phyloP scores from a whole-genome alignment of 2,113 vertebrate species.

The Macaca mulatta region DNA sequence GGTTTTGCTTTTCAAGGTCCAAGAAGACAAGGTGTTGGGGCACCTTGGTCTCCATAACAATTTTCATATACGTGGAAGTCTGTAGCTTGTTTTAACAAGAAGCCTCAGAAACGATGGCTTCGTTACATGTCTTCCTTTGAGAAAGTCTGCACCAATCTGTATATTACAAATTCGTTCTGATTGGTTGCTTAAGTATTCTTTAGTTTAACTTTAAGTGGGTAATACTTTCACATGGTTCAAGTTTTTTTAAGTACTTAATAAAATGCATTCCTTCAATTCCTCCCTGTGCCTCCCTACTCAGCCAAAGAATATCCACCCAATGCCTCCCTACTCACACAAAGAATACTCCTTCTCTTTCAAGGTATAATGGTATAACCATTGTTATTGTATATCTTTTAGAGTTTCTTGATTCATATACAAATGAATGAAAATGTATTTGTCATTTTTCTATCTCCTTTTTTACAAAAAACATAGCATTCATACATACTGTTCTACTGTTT shows the following conservation, averaged over 20 bases:
- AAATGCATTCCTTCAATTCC: background rate
- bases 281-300: background rate
- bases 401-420: background rate
- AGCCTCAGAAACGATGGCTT: background rate
- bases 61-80: background rate
- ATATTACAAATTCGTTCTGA: conserved; percentile 38
- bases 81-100: background rate
- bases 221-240: background rate
- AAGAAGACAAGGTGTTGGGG: background rate
- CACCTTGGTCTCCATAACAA: background rate
- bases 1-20: background rate
- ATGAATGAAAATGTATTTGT: background rate
- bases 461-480: background rate
- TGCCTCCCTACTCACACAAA: background rate
- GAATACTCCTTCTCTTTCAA: background rate
- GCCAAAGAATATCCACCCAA: no score
- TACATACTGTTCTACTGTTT: background rate
- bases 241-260: background rate
- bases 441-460: background rate
- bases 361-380: background rate
- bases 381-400: background rate
- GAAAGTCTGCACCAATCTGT: background rate
- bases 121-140: background rate
- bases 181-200: conserved; percentile 23
- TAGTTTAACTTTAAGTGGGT: background rate